Percentiles rank a stretch among this genome's conserved stretches.
Evolutionary conservation across 2,113 vertebrate species (phyloP).

Genomic region (Protobothrops flavoviridis): DNA sequence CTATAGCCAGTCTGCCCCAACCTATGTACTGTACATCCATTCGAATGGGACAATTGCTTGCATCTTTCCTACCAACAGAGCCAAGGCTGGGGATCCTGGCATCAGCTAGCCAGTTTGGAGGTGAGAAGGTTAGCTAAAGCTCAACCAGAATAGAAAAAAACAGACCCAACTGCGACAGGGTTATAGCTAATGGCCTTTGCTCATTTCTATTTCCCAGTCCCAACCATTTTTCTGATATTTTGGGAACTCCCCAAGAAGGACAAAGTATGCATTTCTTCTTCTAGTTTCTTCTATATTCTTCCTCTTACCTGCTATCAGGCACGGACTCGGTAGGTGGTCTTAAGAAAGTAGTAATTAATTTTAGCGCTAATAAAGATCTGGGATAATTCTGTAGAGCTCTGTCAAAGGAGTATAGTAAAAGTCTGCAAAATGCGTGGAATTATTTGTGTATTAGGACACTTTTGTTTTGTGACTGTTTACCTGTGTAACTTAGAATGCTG

Average conservation of each 20-base stretch:
- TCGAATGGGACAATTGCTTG: neutral
- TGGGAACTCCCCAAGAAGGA: neutral
- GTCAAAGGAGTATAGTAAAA: neutral
- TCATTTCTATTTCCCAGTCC: neutral
- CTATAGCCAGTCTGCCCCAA: neutral
- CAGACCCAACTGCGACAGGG: neutral
- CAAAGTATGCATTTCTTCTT: neutral
- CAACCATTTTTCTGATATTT: neutral
- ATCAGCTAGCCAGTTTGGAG: neutral
- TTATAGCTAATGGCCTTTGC: neutral
- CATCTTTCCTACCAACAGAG: neutral
- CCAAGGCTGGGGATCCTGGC: neutral
- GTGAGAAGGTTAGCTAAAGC: too few species aligned
- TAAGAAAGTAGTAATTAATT: neutral
- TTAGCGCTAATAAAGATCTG: neutral
- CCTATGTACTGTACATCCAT: neutral
- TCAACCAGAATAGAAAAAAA: neutral
- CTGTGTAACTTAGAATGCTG: neutral
- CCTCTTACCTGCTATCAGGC: neutral
- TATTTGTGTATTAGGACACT: neutral
- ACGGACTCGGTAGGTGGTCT: neutral
- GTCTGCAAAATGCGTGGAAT: neutral
- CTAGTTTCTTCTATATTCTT: neutral
- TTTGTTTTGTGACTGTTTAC: neutral
- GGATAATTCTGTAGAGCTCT: neutral